phyloP scores from a whole-genome alignment of 2,888 invertebrate genomes.

The Acleris literana region DNA sequence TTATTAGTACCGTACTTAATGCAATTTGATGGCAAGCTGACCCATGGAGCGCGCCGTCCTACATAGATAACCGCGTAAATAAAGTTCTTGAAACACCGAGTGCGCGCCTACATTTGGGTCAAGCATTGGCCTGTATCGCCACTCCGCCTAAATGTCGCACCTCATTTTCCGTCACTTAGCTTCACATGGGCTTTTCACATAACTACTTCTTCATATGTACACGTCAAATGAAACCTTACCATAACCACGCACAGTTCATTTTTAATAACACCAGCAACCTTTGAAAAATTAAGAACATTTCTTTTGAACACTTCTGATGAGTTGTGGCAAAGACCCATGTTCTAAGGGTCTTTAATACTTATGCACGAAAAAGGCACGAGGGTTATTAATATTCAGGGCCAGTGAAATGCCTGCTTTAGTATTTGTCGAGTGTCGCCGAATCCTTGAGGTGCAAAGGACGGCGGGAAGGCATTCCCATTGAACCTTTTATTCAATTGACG shows the following conservation, averaged over 20 bases:
- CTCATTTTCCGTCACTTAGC: conserved; percentile 72
- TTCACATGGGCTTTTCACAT: conserved; percentile 47
- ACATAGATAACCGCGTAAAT: conserved; percentile 38
- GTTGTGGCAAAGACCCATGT: conserved; percentile 60
- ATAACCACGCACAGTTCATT: conserved; percentile 37
- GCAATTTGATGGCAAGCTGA: conserved; percentile 37
- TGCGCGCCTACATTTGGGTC: conserved; percentile 67
- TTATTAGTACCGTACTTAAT: conserved; percentile 40
- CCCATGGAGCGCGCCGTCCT: conserved; percentile 32
- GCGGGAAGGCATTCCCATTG: conserved; percentile 56
- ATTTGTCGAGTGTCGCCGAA: conserved; percentile 63
- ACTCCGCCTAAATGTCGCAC: conserved; percentile 66
- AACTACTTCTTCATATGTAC: conserved; percentile 43
- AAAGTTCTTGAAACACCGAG: conserved; percentile 53
- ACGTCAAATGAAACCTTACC: conserved; percentile 45
- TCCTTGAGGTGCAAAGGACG: conserved; percentile 55
- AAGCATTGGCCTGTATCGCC: conserved; percentile 65
- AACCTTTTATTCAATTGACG: conserved; percentile 69
- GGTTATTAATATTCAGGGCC: conserved; percentile 68
- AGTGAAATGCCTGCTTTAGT: conserved; percentile 60
- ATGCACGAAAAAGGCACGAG: conserved; percentile 63
- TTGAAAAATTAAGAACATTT: conserved; percentile 41
- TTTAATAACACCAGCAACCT: conserved; percentile 18
- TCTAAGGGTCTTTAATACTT: conserved; percentile 65
- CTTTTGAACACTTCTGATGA: conserved; percentile 66